Base-by-base conservation (phyloP, 2,888 invertebrate genomes). In the Ectemnius cavifrons region DNA sequence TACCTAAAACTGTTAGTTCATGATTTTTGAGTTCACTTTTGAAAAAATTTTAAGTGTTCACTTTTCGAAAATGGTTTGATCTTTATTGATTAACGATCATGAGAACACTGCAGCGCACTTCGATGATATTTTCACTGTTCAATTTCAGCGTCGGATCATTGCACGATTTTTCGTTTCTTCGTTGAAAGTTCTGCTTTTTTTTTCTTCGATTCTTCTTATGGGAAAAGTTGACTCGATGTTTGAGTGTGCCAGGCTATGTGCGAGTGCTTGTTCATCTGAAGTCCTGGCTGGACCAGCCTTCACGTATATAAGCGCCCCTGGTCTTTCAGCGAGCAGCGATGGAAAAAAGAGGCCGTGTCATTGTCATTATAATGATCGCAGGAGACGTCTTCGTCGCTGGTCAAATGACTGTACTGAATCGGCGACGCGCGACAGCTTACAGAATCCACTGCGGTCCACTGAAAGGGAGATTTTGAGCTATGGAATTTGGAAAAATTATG, bases 321-420 rank as follows among this genome's bases (percentile, higher is more conserved):
- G 13, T 18, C 18, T 45, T 13, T 69, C 56, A 63, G 18, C 18
- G 23, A n/a, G n/a, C 61, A 28, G 14, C 16, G 47, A 8, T 11
- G 37, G 23, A 27, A 18, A 52, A 52, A 52, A 27, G 20, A 64
- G n/a, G 45, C 56, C 49, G 67, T 11, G 11, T 49, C 68, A 61
- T 79, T 81, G 56, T 79, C 61, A 81, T 79, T 77, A 37, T 77
- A 81, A 79, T 79, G 61, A 65, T 27, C 49, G 6, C 11, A 4
- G 20, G 20, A n/a, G 23, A 63, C 18, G 23, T 49, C 14, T 13
- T 23, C 63, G 49, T 13, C 37, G n/a, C 46, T 2, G 27, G 8
- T 49, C n/a, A 20, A 49, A 20, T 47, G 49, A 63, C 49, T 49
- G 62, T 46, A 27, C 11, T 62, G 57, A 68, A 57, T 68, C 62